These are phyloP conservation scores for Hippocampus guttulatus DNA, from an alignment of 2,113 vertebrate genomes.

Conservation along the genomic window DNA sequence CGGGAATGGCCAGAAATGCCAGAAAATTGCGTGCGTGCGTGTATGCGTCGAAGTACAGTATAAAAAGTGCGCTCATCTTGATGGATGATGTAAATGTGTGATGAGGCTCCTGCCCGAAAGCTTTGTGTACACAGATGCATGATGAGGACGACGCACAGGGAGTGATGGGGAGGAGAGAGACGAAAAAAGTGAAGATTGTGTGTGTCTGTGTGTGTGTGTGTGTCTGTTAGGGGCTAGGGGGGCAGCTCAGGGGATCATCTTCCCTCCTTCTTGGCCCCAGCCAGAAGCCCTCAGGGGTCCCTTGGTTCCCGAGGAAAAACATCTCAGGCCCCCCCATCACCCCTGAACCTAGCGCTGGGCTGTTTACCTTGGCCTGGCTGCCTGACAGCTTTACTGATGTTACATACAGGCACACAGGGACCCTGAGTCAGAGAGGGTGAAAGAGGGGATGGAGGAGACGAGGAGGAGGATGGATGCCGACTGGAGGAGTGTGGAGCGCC, in stretches of 20 bases:
- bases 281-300: constrained; percentile 78
- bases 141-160: constrained; percentile 1
- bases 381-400: constrained; percentile 99
- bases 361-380: constrained; percentile 97
- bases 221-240: constrained; percentile 28
- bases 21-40: constrained; percentile 61
- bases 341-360: constrained; percentile 93
- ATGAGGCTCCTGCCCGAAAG: constrained; percentile 72
- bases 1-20: constrained; percentile 75
- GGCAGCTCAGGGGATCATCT: constrained; percentile 72
- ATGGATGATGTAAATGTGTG: constrained; percentile 20
- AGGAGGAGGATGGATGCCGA: constrained; percentile 39
- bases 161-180: constrained; percentile 28
- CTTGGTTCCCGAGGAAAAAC: constrained; percentile 93
- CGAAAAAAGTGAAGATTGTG: constrained; percentile 30
- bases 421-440: constrained; percentile 67
- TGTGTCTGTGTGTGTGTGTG: constrained; percentile 65
- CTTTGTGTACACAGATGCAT: constrained; percentile 86
- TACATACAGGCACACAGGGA: constrained; percentile 91
- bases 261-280: constrained; percentile 67
- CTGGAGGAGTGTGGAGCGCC: constrained; percentile 13
- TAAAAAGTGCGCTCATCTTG: constrained; percentile 38
- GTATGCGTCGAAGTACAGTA: constrained; percentile 32
- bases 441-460: constrained; percentile 48
- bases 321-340: constrained; percentile 86